A percentile compares a stretch with the other conserved stretches of the same genome.
Evolutionary conservation across 1,140 invertebrate species (phyloP).

Genomic region (Cherax destructor): DNA sequence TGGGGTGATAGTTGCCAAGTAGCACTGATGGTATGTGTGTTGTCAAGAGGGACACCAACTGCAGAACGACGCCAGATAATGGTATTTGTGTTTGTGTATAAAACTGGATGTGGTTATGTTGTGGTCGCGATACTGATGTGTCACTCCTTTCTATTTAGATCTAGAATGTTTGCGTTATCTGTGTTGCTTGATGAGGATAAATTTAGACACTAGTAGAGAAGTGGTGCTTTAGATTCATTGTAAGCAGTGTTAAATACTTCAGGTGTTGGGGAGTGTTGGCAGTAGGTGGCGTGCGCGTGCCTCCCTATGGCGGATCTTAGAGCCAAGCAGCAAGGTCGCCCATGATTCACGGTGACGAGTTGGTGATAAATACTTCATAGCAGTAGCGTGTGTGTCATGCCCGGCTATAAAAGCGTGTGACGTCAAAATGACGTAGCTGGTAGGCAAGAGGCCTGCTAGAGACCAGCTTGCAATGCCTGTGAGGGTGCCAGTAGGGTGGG

Average conservation of each 20-base stretch:
- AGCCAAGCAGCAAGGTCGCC: constrained; percentile 20
- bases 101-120: neutral
- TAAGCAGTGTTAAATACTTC: neutral
- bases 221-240: neutral
- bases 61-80: neutral
- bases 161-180: neutral
- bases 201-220: neutral
- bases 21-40: neutral
- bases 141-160: no score
- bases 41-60: neutral
- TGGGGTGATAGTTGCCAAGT: constrained; percentile 6
- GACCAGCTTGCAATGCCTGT: neutral
- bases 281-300: constrained; percentile 18
- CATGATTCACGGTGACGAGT: constrained; percentile 21
- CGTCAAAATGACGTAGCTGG: constrained; percentile 27
- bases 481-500: neutral
- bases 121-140: neutral
- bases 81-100: neutral
- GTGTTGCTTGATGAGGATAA: neutral
- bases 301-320: neutral
- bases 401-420: constrained; percentile 32
- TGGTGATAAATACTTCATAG: constrained; percentile 24
- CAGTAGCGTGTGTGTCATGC: constrained; percentile 34
- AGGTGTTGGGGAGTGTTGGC: neutral
- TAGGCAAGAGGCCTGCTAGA: constrained; percentile 4